A percentile compares a stretch with the other conserved stretches of the same genome.
These are phyloP conservation scores for Endotricha flammealis DNA, from an alignment of 2,888 invertebrate species.

Conservation along the genomic window DNA sequence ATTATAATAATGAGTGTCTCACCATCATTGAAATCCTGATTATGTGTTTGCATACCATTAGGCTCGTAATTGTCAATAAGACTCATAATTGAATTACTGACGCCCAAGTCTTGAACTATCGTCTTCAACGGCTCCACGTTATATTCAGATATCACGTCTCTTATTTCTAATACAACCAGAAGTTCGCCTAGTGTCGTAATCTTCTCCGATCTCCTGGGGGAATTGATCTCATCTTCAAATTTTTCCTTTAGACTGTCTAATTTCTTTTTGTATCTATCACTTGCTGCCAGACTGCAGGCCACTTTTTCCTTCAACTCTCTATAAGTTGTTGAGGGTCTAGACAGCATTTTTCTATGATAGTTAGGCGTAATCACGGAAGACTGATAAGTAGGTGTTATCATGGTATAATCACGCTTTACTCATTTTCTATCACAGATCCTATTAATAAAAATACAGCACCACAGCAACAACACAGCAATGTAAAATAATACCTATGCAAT, in stretches of 20 bases:
- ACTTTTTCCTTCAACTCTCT: constrained; percentile 43
- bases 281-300: constrained; percentile 35
- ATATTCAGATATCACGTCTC: constrained; percentile 54
- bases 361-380: no score
- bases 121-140: constrained; percentile 49
- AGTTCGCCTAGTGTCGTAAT: constrained; percentile 49
- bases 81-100: constrained; percentile 33
- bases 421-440: no score
- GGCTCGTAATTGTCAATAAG: constrained; percentile 46
- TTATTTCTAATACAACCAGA: constrained; percentile 50
- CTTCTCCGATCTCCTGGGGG: constrained; percentile 53
- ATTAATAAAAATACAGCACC: no score
- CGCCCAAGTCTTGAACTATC: constrained; percentile 41
- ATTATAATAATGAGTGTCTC: constrained; percentile 17
- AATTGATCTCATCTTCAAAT: constrained; percentile 56
- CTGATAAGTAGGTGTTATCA: no score
- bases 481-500: no score
- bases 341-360: constrained; percentile 44
- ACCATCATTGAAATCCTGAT: constrained; percentile 46
- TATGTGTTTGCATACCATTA: background rate
- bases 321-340: constrained; percentile 51
- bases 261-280: constrained; percentile 40
- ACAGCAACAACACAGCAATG: no score
- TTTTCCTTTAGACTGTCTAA: constrained; percentile 47
- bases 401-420: no score